Percentiles rank a stretch among this genome's conserved stretches.
Conservation (phyloP, 1,140 invertebrate species). For the Hirudo medicinalis region DNA sequence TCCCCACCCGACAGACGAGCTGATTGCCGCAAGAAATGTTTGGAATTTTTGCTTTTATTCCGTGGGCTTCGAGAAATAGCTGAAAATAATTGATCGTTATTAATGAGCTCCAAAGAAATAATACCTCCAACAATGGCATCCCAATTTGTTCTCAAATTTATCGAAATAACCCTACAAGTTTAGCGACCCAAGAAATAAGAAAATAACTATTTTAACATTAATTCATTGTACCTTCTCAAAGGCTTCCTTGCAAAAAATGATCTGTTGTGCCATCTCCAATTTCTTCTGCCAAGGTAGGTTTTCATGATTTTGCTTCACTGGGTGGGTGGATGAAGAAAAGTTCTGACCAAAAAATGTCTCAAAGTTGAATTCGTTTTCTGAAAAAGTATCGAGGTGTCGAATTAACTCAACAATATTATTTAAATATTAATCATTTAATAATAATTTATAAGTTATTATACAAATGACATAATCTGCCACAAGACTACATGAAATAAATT, state of each 20-base stretch:
- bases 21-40: conserved; percentile 93
- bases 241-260: conserved; percentile 89
- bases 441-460: no score
- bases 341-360: background rate
- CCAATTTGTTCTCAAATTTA: no score
- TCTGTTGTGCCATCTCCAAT: conserved; percentile 87
- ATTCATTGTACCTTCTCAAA: conserved; percentile 72
- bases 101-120: background rate
- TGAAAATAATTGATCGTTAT: conserved; percentile 23
- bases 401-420: no score
- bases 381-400: background rate
- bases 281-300: conserved; percentile 67
- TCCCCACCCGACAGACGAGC: conserved; percentile 75
- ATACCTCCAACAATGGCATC: no score
- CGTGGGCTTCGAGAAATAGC: conserved; percentile 82
- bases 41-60: conserved; percentile 76
- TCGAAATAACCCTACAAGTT: background rate
- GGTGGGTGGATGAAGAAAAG: background rate
- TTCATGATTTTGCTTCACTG: background rate
- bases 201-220: no score
- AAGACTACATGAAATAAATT: background rate
- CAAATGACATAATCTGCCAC: no score
- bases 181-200: no score
- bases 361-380: conserved; percentile 7
- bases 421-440: no score